Conservation (phyloP, 2,888 invertebrate species). For the Cyclophora punctaria region DNA sequence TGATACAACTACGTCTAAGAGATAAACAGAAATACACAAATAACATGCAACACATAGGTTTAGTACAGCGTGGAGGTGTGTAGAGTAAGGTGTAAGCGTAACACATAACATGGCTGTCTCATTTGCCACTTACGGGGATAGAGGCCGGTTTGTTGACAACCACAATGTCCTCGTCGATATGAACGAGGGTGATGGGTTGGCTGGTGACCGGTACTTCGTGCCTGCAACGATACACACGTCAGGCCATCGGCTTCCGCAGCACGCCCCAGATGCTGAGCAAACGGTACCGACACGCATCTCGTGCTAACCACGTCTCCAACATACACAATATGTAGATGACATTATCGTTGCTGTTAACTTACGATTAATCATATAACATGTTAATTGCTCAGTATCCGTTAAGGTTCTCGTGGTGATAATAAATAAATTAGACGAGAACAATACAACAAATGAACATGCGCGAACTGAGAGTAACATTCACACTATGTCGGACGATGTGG, state of each 20-base stretch:
- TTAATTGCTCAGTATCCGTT: slow-evolving; percentile 45
- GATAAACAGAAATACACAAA: slow-evolving; percentile 1
- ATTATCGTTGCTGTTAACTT: slow-evolving; percentile 4
- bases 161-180: slow-evolving; percentile 98
- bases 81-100: slow-evolving; percentile 75
- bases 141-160: slow-evolving; percentile 99
- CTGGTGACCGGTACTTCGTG: slow-evolving; percentile 99
- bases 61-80: slow-evolving; percentile 59
- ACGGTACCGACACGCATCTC: slow-evolving; percentile 4
- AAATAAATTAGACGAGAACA: slow-evolving; percentile 47
- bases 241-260: slow-evolving; percentile 32
- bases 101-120: slow-evolving; percentile 84
- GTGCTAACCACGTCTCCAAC: slow-evolving; percentile 9
- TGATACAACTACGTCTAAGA: too few relatives aligned
- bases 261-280: slow-evolving; percentile 11
- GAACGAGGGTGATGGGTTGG: slow-evolving; percentile 96
- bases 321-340: slow-evolving; percentile 3
- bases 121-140: slow-evolving; percentile 97
- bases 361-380: slow-evolving; percentile 3
- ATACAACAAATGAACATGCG: slow-evolving; percentile 67
- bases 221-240: slow-evolving; percentile 80
- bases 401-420: slow-evolving; percentile 42
- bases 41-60: slow-evolving; percentile 30
- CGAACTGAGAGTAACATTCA: slow-evolving; percentile 31
- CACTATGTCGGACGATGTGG: slow-evolving; percentile 8